Evolutionary conservation across 2,888 invertebrate species (phyloP), one percentile per base, ranked within the genome.

Genomic region (Notodonta dromedarius): DNA sequence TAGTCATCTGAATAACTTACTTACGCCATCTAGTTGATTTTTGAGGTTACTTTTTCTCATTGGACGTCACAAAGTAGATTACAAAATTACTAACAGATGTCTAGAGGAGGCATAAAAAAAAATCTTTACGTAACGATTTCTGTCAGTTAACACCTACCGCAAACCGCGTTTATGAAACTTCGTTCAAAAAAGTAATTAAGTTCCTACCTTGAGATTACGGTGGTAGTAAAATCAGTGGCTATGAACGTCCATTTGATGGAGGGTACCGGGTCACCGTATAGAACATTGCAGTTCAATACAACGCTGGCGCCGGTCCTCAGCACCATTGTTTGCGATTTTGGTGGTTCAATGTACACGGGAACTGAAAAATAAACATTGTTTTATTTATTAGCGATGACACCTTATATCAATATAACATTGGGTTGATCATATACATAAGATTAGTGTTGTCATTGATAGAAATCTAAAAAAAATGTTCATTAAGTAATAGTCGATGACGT

Each of bases 301-400:
- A 88, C 48, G 4, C 70, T 71, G 0, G 56, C 65, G 0, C 90
- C 89, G 0, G 66, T 44, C 16, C 63, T 71, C 0, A 74, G 70
- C 0, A 68, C 68, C 5, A 87, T 24, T 2, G 58, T 62, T 11
- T 74, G 71, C 0, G 64, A 61, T 40, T 57, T 63, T 0, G 86
- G 79, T 0, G 82, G 66, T 58, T 87, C 77, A 44, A 92, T 91
- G 55, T 85, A 90, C 0, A 90, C 89, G 2, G 81, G 60, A n/a
- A 88, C 91, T 92, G 78, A 13, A 83, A 5, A 46, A 46, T 46
- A n/a, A 46, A 8, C 48, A 14, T 14, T 48, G 14, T 2, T 35
- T 35, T 35, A 48, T 46, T n/a, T n/a, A n/a, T 7, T 7, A 48
- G 5, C 44, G 9, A 7, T 13, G 9, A 4, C 9, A 42, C 42